Base-by-base conservation (phyloP, 2,113 vertebrate species). In the Stercorarius parasiticus region DNA sequence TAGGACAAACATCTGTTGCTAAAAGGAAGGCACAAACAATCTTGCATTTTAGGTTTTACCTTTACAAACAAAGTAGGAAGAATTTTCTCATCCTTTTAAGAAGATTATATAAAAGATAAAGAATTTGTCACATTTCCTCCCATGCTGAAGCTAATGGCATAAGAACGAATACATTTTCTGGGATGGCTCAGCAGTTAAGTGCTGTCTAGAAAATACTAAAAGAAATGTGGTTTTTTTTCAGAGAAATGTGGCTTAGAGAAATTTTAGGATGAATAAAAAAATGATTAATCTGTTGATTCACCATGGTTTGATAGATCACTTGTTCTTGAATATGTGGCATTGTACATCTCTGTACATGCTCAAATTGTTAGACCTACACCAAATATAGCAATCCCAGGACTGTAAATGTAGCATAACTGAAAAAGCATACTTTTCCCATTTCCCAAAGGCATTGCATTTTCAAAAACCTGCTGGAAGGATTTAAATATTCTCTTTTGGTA, bases 401-500 rank as follows among this genome's bases (percentile, higher is more conserved):
- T 84, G 72, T 11, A 86, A 88, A 71, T 26, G 49, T 40, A 84
- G 55, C 36, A 30, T 64, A 67, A 81, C 38, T 71, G 64, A 79
- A 93, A 92, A 93, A 78, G 61, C 53, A 77, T 62, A 36, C 29
- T 84, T 30, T 50, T 64, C 42, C 43, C 25, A 49, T 84, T 89
- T 95, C 91, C 86, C 94, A 89, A 88, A 96, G 80, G 91, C 77
- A 79, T 0, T 49, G 65, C 56, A 61, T 87, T 90, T 97, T 92
- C 78, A 82, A 95, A 96, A 89, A 92, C 56, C 61, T 76, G 43
- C 61, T 91, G 49, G 36, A 74, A 95, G 59, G 61, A 94, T 76
- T 96, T 96, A 93, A 93, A 93, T 79, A 95, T 76, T 96, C 80
- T 90, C 86, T 83, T 95, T 74, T 83, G 80, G 76, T 94, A 84